Percentiles rank a stretch among this genome's conserved stretches.
Evolutionary conservation across 2,113 vertebrate species (phyloP).

Genomic region (Psophia crepitans): DNA sequence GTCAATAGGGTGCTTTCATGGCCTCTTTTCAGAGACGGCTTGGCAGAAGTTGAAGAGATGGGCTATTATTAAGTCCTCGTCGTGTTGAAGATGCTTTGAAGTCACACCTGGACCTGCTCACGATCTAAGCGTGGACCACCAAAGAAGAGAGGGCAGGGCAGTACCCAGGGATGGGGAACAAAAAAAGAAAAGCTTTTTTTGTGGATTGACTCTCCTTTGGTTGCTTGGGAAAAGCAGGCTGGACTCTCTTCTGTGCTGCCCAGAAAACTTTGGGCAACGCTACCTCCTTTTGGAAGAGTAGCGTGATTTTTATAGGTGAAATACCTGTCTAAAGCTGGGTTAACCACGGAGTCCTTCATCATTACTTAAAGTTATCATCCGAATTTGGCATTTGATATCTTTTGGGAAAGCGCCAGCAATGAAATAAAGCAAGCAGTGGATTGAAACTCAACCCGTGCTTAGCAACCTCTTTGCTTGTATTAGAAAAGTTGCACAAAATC

Average conservation of each 20-base stretch:
- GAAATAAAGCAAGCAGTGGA: neutral
- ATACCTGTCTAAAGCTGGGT: neutral
- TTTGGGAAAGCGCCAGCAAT: neutral
- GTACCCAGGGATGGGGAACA: neutral
- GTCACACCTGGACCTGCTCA: neutral
- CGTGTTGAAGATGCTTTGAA: slow-evolving; percentile 7
- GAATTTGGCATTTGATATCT: neutral
- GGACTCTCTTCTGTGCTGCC: neutral
- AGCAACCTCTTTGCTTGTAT: neutral
- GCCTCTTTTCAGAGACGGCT: neutral
- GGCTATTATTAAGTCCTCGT: slow-evolving; percentile 18
- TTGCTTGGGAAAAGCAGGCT: neutral
- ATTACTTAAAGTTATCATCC: neutral
- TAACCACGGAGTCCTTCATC: neutral
- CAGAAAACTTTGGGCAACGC: neutral
- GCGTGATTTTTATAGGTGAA: neutral
- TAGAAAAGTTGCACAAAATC: slow-evolving; percentile 18
- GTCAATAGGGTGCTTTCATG: slow-evolving; percentile 32
- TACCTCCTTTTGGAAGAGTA: neutral
- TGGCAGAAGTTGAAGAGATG: neutral
- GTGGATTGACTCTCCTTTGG: neutral
- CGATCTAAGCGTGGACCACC: neutral
- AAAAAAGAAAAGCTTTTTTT: neutral
- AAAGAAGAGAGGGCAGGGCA: slow-evolving; percentile 9
- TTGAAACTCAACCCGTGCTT: neutral